Conservation (phyloP, 2,888 invertebrate species). For the Serrognathus titanus region DNA sequence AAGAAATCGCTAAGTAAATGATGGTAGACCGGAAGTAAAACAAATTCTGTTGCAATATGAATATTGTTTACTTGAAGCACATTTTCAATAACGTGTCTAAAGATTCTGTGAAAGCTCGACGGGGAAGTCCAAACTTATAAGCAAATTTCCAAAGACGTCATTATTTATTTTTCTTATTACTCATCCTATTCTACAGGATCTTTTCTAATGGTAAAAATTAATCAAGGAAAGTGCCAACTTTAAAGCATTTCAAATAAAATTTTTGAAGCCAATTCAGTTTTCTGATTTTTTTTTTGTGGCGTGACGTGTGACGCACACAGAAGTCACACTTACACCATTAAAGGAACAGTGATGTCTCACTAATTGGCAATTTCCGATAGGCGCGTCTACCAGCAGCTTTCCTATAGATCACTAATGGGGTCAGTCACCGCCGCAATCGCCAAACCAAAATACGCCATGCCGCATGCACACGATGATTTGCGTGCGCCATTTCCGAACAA, state of each 20-base stretch:
- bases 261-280: not conserved
- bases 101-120: too few relatives aligned
- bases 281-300: not conserved
- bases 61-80: too few relatives aligned
- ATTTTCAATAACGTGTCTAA: too few relatives aligned
- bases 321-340: constrained; percentile 15
- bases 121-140: too few relatives aligned
- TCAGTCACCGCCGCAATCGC: constrained; percentile 26
- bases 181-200: too few relatives aligned
- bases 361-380: constrained; percentile 43
- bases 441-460: not conserved
- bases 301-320: not conserved
- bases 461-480: not conserved
- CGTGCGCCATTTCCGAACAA: too few relatives aligned
- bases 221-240: not conserved
- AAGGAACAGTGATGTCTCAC: constrained; percentile 28
- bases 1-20: too few relatives aligned
- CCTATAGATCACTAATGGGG: constrained; percentile 31
- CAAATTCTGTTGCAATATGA: too few relatives aligned
- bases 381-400: constrained; percentile 36
- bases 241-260: not conserved
- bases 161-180: too few relatives aligned
- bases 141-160: too few relatives aligned
- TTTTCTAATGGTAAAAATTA: not conserved
- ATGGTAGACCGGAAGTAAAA: too few relatives aligned